A percentile compares a stretch with the other conserved stretches of the same genome.
Evolutionary conservation across 2,888 invertebrate species (phyloP).

Genomic region (Pristionchus maxplancki): DNA sequence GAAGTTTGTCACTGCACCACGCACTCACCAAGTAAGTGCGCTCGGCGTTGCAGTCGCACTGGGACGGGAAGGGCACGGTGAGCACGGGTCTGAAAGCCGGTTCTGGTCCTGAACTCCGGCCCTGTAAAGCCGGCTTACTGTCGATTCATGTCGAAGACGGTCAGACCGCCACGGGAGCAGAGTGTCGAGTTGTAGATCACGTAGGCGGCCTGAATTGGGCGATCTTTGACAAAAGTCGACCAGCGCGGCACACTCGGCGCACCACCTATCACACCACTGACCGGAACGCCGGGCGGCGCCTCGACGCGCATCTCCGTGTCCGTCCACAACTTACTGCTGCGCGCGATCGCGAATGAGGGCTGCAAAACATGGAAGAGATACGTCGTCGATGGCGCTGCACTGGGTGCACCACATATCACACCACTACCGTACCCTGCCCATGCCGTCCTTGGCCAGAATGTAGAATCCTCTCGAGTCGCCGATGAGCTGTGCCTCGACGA

Average conservation of each 20-base stretch:
- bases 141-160: neutral
- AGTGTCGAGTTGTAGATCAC: neutral
- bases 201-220: neutral
- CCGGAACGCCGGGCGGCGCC: slow-evolving; percentile 18
- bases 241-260: neutral
- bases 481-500: slow-evolving; percentile 16
- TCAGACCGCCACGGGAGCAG: neutral
- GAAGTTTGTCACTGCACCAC: neutral
- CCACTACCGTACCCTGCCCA: slow-evolving; percentile 21
- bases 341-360: neutral
- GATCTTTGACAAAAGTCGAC: neutral
- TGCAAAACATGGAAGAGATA: neutral
- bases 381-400: neutral
- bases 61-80: slow-evolving; percentile 12
- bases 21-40: neutral
- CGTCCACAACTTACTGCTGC: slow-evolving; percentile 35
- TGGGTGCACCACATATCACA: neutral
- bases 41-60: slow-evolving; percentile 26
- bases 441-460: slow-evolving; percentile 24
- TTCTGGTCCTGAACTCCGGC: neutral
- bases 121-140: neutral
- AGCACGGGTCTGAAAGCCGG: slow-evolving; percentile 16
- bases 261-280: neutral
- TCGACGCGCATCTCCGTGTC: neutral
- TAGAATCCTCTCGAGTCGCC: slow-evolving; percentile 10